These are phyloP conservation scores for Philhelius pedissequus DNA, from an alignment of 2,888 invertebrate genomes.

Conservation along the genomic window DNA sequence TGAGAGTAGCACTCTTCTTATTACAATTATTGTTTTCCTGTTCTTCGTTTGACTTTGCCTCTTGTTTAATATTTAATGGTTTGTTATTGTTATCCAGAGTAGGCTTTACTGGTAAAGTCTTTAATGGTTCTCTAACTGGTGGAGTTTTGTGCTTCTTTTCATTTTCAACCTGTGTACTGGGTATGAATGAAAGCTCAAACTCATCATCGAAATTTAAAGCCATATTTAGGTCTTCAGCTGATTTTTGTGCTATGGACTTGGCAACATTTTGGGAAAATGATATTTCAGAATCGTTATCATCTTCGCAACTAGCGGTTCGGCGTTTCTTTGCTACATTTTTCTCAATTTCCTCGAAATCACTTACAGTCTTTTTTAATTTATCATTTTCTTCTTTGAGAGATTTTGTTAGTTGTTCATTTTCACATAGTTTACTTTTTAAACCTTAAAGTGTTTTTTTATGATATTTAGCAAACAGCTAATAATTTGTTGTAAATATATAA, in stretches of 20 bases:
- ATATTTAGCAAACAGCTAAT: not conserved
- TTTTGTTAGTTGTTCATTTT: constrained; percentile 60
- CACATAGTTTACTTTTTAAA: constrained; percentile 58
- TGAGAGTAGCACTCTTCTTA: not conserved
- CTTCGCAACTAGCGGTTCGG: not conserved
- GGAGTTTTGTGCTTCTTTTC: constrained; percentile 4
- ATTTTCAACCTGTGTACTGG: constrained; percentile 18
- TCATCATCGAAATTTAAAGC: constrained; percentile 73
- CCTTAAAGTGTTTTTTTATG: constrained; percentile 16
- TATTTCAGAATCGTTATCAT: not conserved
- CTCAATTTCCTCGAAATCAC: not conserved
- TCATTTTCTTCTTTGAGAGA: constrained; percentile 62
- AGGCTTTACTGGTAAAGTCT: constrained; percentile 30
- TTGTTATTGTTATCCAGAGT: constrained; percentile 1
- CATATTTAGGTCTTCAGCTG: constrained; percentile 73
- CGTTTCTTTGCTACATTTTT: not conserved
- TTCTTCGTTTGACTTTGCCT: not conserved
- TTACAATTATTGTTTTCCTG: not conserved
- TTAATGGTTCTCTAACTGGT: constrained; percentile 35
- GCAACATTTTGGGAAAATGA: constrained; percentile 12
- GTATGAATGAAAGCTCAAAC: constrained; percentile 69
- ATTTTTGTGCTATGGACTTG: constrained; percentile 29
- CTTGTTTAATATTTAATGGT: constrained; percentile 2
- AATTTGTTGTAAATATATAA: not conserved
- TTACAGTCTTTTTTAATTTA: constrained; percentile 69